Conservation (phyloP, 2,113 vertebrate genomes). For the Actenoides lindsayi region DNA sequence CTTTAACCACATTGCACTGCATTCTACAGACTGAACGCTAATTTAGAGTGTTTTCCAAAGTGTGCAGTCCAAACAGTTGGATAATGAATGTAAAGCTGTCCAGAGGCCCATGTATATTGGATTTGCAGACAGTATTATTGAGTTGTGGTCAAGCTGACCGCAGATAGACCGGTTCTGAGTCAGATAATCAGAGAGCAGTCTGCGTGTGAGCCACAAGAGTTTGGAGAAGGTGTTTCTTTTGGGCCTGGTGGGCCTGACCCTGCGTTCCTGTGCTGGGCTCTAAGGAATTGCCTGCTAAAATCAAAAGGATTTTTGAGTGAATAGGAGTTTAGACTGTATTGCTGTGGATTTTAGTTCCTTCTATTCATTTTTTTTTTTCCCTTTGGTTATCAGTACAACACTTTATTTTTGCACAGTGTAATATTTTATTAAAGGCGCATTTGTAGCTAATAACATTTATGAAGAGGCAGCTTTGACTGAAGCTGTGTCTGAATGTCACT, state of each 20-base stretch:
- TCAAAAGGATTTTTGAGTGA: constrained; percentile 6
- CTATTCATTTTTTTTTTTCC: background rate
- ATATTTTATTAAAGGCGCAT: constrained; percentile 38
- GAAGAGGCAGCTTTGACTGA: constrained; percentile 46
- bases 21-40: background rate
- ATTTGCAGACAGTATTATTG: background rate
- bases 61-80: background rate
- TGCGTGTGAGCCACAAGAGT: background rate
- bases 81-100: background rate
- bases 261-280: background rate
- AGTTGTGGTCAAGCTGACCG: constrained; percentile 11
- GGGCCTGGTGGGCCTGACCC: background rate
- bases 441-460: constrained; percentile 57
- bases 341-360: background rate
- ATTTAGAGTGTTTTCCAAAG: background rate
- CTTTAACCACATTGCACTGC: background rate
- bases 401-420: constrained; percentile 20
- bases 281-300: background rate
- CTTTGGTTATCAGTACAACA: constrained; percentile 26
- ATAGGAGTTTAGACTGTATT: background rate
- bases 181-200: background rate
- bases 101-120: background rate
- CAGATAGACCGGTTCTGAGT: background rate
- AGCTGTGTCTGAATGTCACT: constrained; percentile 36
- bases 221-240: background rate